Base-by-base conservation (phyloP, 2,888 invertebrate species). In the Pammene aurita region DNA sequence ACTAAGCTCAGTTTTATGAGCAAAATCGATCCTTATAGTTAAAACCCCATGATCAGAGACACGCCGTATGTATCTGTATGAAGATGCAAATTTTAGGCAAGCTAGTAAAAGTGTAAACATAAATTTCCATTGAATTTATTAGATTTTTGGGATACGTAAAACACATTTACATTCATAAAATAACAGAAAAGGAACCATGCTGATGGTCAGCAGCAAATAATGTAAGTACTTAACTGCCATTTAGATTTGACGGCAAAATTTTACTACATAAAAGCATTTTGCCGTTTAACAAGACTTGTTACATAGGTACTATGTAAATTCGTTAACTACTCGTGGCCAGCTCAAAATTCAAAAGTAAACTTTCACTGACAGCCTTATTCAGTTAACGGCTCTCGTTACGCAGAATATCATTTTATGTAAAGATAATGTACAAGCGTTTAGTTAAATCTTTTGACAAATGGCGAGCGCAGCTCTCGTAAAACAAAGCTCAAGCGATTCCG, bases 381-480 rank as follows among this genome's bases (percentile, higher is more conserved):
- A 68, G 64, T 60, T 65, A 60, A 69, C 58, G 38, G 41, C 68
- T 54, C 68, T 60, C 69, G 60, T 69, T 65, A 54, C 64, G 46
- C 34, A 58, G 69, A 69, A 69, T 69, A 69, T 65, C 48, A 71
- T 69, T 72, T 74, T 80, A 80, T 79, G 79, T 80, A 77, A 80
- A 82, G 76, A 76, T 84, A 85, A 86, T 83, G 82, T 79, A 80
- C 77, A 78, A 81, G 72, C 84, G 78, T 84, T 86, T 84, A 84
- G 83, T 78, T 77, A 81, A 84, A 87, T 83, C 83, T 86, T 85
- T 81, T 86, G 85, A 87, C 84, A 85, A 88, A 88, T 86, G 78
- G 82, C 81, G 79, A 71, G 76, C 75, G 78, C 80, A 67, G 75
- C 70, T 73, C 77, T 79, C 81, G 79, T 88, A 80, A 85, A 87